Evolutionary conservation across 2,888 invertebrate species (phyloP), one percentile per base, ranked within the genome.

Genomic region (Lithosia quadra): DNA sequence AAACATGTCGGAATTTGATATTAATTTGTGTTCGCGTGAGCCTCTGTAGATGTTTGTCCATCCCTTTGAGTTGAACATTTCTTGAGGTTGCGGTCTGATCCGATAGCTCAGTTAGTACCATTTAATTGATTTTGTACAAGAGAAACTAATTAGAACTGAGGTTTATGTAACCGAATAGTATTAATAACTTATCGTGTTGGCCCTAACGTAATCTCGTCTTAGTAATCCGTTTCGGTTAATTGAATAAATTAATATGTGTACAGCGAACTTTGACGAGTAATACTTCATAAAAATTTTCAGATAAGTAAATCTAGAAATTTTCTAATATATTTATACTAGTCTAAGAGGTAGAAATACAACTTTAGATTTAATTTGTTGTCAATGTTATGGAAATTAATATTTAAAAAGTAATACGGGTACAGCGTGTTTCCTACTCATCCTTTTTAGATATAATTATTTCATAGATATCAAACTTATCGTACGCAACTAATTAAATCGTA

Each of bases 121-220:
- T 93, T 92, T 91, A 92, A 94, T 93, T 93, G 94, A 92, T 93
- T 92, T 92, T 92, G 88, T 91, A 90, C 85, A 89, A 87, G 87
- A 88, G 91, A 92, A 94, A 92, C 93, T 94, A 94, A 94, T 94
- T 93, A 93, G 90, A 90, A 88, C 91, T 91, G 92, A 90, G 92
- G 92, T 92, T 91, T 91, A 87, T 90, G 87, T 90, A 90, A 92
- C 92, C 90, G 84, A 90, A 88, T 88, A 82, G 88, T 88, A 90
- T 91, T 92, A 93, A 93, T 93, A 92, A 92, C 83, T 91, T 86
- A 89, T 85, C 82, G 82, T 88, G 86, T 90, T 90, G 85, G 86
- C 85, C 87, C 84, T 86, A 85, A 87, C 83, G 84, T 88, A 88
- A 90, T 89, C 86, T 90, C 84, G 78, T 86, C 83, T 83, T 75